Conservation (phyloP, 2,888 invertebrate genomes). For the Amiota communis region DNA sequence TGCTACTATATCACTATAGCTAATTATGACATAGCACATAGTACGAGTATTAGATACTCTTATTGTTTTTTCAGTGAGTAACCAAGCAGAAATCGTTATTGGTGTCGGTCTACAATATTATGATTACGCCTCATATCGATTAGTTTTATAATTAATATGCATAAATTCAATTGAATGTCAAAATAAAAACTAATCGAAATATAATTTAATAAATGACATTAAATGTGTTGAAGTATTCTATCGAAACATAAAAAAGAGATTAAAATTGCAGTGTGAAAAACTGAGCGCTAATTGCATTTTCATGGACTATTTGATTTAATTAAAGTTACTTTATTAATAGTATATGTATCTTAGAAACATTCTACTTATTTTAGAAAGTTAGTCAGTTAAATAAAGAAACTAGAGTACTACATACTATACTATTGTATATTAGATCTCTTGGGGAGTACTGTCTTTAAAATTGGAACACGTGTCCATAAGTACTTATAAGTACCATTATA, state of each 20-base stretch:
- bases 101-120: too few species aligned
- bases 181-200: conserved; percentile 4
- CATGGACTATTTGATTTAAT: conserved; percentile 18
- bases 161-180: conserved; percentile 35
- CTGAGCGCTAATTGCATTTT: conserved; percentile 1
- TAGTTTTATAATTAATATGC: conserved; percentile 23
- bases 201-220: conserved; percentile 3
- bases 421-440: too few species aligned
- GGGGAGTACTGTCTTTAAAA: too few species aligned
- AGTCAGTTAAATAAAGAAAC: too few species aligned
- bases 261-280: conserved; percentile 1
- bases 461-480: too few species aligned
- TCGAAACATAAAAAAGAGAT: background rate
- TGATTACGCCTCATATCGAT: conserved; percentile 5
- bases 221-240: background rate
- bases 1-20: background rate
- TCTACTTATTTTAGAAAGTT: conserved; percentile 12
- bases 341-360: background rate
- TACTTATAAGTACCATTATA: too few species aligned
- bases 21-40: conserved; percentile 4
- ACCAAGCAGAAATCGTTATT: too few species aligned
- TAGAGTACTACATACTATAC: too few species aligned
- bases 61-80: too few species aligned
- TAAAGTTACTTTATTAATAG: conserved; percentile 3
- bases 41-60: too few species aligned